Evolutionary conservation across 1,140 invertebrate species (phyloP).

Genomic region (Thrips palmi): DNA sequence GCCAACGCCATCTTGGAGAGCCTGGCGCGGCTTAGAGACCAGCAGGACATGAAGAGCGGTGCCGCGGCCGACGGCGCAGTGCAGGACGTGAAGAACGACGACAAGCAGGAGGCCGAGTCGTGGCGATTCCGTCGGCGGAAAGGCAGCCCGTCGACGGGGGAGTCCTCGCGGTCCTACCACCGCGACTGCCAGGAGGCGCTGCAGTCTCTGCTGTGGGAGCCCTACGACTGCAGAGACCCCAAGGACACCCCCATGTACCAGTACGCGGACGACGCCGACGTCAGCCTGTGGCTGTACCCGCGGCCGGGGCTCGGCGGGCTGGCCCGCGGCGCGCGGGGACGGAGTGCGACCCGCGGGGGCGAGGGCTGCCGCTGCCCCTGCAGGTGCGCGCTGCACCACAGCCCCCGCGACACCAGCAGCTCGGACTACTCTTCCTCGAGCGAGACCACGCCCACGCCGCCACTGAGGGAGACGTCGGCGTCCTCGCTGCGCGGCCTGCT

Average conservation of each 20-base stretch:
- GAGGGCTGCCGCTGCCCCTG: too few relatives aligned
- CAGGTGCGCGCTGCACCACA: conserved; percentile 10
- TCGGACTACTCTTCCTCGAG: background rate
- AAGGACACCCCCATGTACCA: background rate
- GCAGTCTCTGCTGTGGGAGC: conserved; percentile 19
- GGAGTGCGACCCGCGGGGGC: too few relatives aligned
- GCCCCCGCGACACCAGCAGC: conserved; percentile 10
- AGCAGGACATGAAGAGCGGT: too few relatives aligned
- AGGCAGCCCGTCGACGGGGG: too few relatives aligned
- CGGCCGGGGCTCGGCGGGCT: background rate
- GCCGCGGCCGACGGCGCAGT: too few relatives aligned
- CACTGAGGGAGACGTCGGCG: background rate
- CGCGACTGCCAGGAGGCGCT: too few relatives aligned
- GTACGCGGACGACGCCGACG: conserved; percentile 15
- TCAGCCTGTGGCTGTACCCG: conserved; percentile 13
- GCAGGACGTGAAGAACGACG: too few relatives aligned
- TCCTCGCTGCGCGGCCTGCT: background rate
- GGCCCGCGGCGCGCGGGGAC: background rate
- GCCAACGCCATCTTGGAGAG: too few relatives aligned
- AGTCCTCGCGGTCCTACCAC: too few relatives aligned
- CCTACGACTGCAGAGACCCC: conserved; percentile 17
- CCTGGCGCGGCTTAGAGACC: too few relatives aligned
- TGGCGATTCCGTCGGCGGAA: too few relatives aligned
- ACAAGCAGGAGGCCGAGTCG: too few relatives aligned
- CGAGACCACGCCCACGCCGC: background rate